Evolutionary conservation across 2,797 vertebrate species (phyloP).

Genomic region (Jordanella pulchra): DNA sequence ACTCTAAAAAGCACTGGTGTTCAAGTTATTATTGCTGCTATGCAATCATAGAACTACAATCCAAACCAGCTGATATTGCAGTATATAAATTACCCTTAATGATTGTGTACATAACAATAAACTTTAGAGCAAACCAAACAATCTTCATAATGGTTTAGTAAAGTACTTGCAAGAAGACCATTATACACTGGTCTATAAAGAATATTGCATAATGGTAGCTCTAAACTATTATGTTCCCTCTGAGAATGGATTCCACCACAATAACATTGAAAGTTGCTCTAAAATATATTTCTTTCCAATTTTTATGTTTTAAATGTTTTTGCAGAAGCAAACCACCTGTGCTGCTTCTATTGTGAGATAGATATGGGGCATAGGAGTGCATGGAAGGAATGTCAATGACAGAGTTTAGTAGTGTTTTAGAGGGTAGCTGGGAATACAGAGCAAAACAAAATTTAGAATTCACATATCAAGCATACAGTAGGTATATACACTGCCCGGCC

Average conservation of each 20-base stretch:
- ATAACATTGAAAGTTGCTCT: neutral
- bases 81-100: neutral
- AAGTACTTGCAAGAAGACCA: neutral
- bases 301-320: slow-evolving; percentile 4
- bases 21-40: neutral
- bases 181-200: neutral
- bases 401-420: neutral
- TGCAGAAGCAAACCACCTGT: neutral
- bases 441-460: neutral
- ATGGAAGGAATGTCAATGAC: neutral
- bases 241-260: neutral
- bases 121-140: neutral
- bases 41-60: neutral
- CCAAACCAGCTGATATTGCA: neutral
- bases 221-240: neutral
- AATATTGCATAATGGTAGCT: slow-evolving; percentile 3
- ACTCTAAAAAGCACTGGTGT: neutral
- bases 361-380: neutral
- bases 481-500: too few relatives aligned
- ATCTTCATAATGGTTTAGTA: neutral
- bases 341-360: neutral
- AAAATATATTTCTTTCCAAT: neutral
- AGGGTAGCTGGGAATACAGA: neutral
- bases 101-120: neutral
- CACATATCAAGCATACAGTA: slow-evolving; percentile 25